These are phyloP conservation scores for Enteromius unitaeniatus DNA, from an alignment of 2,797 vertebrate species.

Conservation along the genomic window DNA sequence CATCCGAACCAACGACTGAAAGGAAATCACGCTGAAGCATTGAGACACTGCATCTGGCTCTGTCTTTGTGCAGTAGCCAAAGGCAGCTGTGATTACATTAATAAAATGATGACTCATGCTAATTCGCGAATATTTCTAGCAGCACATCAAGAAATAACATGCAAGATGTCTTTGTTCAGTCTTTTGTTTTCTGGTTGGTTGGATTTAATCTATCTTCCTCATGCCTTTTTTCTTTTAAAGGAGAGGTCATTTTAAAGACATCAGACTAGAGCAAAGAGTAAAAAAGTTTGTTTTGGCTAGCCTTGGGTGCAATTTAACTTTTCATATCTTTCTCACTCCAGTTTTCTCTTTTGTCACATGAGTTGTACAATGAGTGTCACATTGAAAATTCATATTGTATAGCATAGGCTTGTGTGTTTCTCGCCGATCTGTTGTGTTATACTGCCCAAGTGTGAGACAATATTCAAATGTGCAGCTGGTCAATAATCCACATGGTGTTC, in stretches of 20 bases:
- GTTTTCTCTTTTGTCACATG: neutral
- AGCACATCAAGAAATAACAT: neutral
- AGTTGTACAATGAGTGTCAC: neutral
- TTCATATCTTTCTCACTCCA: neutral
- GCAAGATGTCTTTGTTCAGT: neutral
- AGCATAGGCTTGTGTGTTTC: neutral
- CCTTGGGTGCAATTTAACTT: conserved; percentile 42
- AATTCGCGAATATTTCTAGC: neutral
- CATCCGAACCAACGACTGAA: neutral
- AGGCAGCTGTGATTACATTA: conserved; percentile 42
- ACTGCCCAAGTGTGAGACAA: neutral
- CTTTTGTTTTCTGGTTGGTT: conserved; percentile 12
- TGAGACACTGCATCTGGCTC: conserved; percentile 44
- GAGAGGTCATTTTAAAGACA: conserved; percentile 7
- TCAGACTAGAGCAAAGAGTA: conserved; percentile 27
- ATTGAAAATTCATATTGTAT: neutral
- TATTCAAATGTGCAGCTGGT: conserved; percentile 45
- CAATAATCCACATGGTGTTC: conserved; percentile 47
- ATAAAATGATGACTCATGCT: conserved; percentile 17
- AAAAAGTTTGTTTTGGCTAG: conserved; percentile 50
- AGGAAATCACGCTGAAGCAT: conserved; percentile 12
- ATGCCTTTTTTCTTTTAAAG: neutral
- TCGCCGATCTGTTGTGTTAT: neutral
- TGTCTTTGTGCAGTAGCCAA: conserved; percentile 32
- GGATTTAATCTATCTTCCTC: conserved; percentile 1